Evolutionary conservation across 2,888 invertebrate genomes (phyloP).

Genomic region (Drosophila acutilabella): DNA sequence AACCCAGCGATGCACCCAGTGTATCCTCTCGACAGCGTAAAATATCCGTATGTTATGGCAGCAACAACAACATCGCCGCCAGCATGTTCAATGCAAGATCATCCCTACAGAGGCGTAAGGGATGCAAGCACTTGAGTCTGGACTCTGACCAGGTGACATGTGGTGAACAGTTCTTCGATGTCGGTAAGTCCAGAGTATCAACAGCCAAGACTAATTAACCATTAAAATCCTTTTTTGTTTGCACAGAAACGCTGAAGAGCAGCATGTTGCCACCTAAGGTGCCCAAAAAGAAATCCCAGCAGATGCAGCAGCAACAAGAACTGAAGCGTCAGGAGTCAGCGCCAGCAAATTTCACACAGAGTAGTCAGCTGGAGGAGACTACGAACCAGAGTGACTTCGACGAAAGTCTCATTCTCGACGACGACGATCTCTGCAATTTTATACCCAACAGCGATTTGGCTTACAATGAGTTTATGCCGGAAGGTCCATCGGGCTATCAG

Average conservation of each 20-base stretch:
- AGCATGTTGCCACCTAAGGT: conserved; percentile 42
- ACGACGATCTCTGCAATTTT: conserved; percentile 86
- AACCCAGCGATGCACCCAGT: neutral
- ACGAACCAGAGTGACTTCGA: conserved; percentile 72
- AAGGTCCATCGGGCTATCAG: conserved; percentile 83
- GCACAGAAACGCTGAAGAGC: conserved; percentile 62
- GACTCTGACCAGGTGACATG: conserved; percentile 82
- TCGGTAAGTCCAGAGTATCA: conserved; percentile 47
- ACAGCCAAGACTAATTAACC: neutral
- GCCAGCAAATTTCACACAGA: conserved; percentile 70
- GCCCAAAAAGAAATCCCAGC: conserved; percentile 53
- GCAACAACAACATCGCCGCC: conserved; percentile 69
- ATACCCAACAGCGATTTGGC: conserved; percentile 85
- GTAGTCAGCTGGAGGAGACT: conserved; percentile 35
- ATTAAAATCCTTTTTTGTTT: neutral
- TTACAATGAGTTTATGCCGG: conserved; percentile 85
- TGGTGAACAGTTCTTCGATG: conserved; percentile 65
- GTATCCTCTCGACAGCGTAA: conserved; percentile 77
- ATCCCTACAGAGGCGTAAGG: conserved; percentile 71
- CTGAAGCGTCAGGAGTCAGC: conserved; percentile 85
- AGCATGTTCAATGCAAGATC: conserved; percentile 46
- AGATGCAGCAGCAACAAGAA: conserved; percentile 26
- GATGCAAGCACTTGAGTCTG: conserved; percentile 81
- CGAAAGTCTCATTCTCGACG: conserved; percentile 86
- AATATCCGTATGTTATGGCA: conserved; percentile 83